Percentiles rank a stretch among this genome's conserved stretches.
phyloP scores from a whole-genome alignment of 1,140 invertebrate species.

The Chelonus insularis region DNA sequence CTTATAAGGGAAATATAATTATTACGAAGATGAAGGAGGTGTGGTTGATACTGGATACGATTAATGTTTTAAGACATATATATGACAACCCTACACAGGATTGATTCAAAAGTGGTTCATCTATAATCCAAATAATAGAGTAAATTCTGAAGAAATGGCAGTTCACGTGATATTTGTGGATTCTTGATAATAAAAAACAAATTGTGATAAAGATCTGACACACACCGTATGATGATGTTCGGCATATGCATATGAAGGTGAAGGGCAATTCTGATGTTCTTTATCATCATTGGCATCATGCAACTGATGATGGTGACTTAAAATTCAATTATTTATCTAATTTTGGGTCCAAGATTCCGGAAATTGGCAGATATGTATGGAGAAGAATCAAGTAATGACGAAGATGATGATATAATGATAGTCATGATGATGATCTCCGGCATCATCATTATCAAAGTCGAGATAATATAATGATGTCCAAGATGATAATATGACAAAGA shows the following conservation, averaged over 20 bases:
- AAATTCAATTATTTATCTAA: constrained; percentile 97
- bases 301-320: constrained; percentile 90
- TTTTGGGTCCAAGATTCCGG: constrained; percentile 93
- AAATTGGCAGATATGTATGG: constrained; percentile 98
- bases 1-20: constrained; percentile 95
- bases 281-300: constrained; percentile 90
- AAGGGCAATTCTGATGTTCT: constrained; percentile 88
- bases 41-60: constrained; percentile 95
- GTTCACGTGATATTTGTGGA: constrained; percentile 88
- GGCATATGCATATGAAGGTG: constrained; percentile 94
- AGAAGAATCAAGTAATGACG: constrained; percentile 82
- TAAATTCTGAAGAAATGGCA: too few relatives aligned
- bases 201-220: constrained; percentile 89
- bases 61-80: constrained; percentile 78
- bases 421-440: too few relatives aligned
- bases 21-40: constrained; percentile 96
- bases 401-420: constrained; percentile 62
- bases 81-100: constrained; percentile 62
- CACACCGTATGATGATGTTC: constrained; percentile 92
- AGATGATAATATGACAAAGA: constrained; percentile 34
- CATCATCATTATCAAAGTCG: too few relatives aligned
- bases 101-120: constrained; percentile 57
- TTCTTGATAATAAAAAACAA: constrained; percentile 90
- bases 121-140: too few relatives aligned
- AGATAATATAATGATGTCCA: constrained; percentile 69